Conservation (phyloP, 2,113 vertebrate genomes). For the Dromiciops gliroides region DNA sequence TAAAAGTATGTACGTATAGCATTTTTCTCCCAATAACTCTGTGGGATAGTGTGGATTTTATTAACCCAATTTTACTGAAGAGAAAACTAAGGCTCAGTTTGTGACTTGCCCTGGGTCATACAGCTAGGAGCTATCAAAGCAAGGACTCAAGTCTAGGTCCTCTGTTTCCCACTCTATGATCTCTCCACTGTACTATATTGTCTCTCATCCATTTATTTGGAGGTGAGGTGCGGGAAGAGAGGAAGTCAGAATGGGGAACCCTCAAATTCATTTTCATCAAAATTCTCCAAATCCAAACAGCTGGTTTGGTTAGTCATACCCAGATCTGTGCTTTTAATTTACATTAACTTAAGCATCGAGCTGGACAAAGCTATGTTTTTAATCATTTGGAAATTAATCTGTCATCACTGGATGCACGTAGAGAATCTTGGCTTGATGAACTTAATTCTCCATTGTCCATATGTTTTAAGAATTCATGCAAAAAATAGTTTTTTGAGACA, state of each 20-base stretch:
- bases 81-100: neutral
- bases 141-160: neutral
- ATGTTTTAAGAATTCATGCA: neutral
- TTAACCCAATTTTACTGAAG: neutral
- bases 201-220: neutral
- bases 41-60: neutral
- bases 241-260: neutral
- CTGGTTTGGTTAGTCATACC: neutral
- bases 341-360: neutral
- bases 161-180: neutral
- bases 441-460: neutral
- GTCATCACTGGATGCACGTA: neutral
- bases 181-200: neutral
- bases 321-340: slow-evolving; percentile 16
- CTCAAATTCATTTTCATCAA: slow-evolving; percentile 32
- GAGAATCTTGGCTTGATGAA: neutral
- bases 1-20: neutral
- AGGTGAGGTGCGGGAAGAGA: neutral
- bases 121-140: neutral
- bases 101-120: neutral
- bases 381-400: slow-evolving; percentile 28
- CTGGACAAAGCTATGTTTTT: neutral
- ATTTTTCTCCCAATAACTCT: neutral
- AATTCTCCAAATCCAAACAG: neutral
- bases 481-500: neutral